Base-by-base conservation (phyloP, 2,797 vertebrate species). In the Sebastes oblongus region DNA sequence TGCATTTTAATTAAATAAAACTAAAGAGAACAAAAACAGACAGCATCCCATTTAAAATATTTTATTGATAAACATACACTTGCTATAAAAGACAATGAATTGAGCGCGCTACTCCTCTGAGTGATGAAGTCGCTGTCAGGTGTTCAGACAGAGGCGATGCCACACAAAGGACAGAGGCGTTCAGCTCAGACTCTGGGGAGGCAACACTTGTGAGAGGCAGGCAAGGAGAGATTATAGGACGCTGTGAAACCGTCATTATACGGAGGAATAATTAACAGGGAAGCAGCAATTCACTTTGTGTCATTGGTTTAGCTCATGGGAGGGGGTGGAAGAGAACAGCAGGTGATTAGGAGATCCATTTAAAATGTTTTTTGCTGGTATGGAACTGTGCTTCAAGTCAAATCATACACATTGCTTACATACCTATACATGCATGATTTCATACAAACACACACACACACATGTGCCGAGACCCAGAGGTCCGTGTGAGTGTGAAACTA, bases 21-120 rank as follows among this genome's bases (percentile, higher is more conserved):
- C 11, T 2, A 4, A 61, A 71, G 29, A 10, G 9, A 29, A 72
- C 7, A 24, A 9, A 22, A 24, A 65, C 20, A 75, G 14, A 55
- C 12, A 71, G 6, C 6, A 75, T 56, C 78, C 77, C 69, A 82
- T 92, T 95, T 96, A 93, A 94, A 97, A 96, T 87, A 89, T 97
- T 99, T 99, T 99, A 98, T 98, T 99, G 98, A 98, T 96, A 98
- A 99, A 98, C 97, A 97, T 97, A 98, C 96, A 97, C 95, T 96
- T 96, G 95, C 97, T 98, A 98, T 96, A 98, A 99, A 99, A 98
- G 96, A 97, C 93, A 95, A 96, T 95, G 96, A 90, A 95, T 95
- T 94, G 94, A 96, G 96, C 93, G 92, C 92, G 91, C 93, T 93
- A 88, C 90, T 88, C 86, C 78, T 94, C 87, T 85, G 90, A 90